Conservation (phyloP, 2,113 vertebrate species). For the Halcyon malimbica region DNA sequence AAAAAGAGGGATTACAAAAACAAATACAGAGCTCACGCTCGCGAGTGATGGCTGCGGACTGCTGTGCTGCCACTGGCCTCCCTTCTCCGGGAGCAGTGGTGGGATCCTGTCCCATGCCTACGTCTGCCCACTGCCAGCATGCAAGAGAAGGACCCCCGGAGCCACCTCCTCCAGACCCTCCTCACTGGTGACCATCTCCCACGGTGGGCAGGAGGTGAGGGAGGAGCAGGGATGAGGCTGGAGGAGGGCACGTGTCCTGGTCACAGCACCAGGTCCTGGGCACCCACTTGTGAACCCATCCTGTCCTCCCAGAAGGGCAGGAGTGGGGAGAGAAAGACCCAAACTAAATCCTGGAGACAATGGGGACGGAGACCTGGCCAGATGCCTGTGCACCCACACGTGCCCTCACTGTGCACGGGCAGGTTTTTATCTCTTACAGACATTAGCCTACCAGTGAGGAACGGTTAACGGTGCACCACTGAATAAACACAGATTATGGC, state of each 20-base stretch:
- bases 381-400: rapidly evolving
- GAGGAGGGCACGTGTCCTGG: rapidly evolving
- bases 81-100: rapidly evolving
- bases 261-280: neutral
- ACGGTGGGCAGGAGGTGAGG: rapidly evolving
- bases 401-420: neutral
- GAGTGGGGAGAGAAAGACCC: neutral
- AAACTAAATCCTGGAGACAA: rapidly evolving
- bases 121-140: rapidly evolving
- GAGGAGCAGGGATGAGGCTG: neutral
- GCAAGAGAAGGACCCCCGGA: neutral
- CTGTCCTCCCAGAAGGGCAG: neutral
- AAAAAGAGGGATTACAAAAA: conserved; percentile 63
- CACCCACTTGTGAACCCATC: neutral
- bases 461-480: neutral
- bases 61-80: neutral
- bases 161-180: neutral
- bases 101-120: neutral
- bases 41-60: conserved; percentile 4
- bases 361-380: rapidly evolving
- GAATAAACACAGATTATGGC: conserved; percentile 13
- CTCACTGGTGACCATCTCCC: rapidly evolving
- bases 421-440: neutral
- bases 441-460: neutral
- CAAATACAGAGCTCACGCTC: conserved; percentile 24